Percentiles rank a stretch among this genome's conserved stretches.
Conservation (phyloP, 1,140 invertebrate genomes). For the Bilobella aurantiaca region DNA sequence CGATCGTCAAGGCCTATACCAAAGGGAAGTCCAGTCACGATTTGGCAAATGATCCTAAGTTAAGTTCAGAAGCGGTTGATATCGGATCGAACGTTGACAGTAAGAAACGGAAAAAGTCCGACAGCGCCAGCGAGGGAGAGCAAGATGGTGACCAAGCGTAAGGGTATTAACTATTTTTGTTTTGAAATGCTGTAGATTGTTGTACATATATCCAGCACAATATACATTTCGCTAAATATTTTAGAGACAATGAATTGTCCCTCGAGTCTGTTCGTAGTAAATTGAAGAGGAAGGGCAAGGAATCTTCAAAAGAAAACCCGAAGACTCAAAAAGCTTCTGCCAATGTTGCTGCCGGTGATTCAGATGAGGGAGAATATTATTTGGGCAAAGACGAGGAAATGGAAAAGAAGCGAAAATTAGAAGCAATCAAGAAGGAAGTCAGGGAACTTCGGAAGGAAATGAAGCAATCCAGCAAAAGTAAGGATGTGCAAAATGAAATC, state of each 20-base stretch:
- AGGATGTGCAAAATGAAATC: constrained; percentile 34
- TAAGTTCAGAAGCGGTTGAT: constrained; percentile 49
- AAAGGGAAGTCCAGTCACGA: constrained; percentile 82
- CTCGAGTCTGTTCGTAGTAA: constrained; percentile 19
- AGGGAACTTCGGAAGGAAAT: constrained; percentile 55
- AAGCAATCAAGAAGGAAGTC: constrained; percentile 37
- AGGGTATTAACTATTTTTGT: background rate
- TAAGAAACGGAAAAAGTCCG: constrained; percentile 8
- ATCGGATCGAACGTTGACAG: constrained; percentile 13
- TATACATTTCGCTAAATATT: too few relatives aligned
- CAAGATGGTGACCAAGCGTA: background rate
- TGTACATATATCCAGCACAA: background rate
- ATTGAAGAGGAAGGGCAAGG: constrained; percentile 21
- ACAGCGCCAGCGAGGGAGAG: background rate
- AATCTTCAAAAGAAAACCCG: too few relatives aligned
- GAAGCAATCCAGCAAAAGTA: constrained; percentile 49
- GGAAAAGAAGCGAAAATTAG: constrained; percentile 57
- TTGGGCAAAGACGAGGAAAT: constrained; percentile 56
- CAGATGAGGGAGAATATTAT: constrained; percentile 47
- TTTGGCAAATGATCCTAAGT: constrained; percentile 74
- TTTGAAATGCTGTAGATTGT: constrained; percentile 3
- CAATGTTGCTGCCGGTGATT: constrained; percentile 8
- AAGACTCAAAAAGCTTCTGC: constrained; percentile 16
- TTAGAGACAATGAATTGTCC: background rate
- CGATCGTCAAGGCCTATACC: constrained; percentile 56